Evolutionary conservation across 2,113 vertebrate genomes (phyloP), one percentile per base, ranked within the genome.

Genomic region (Notarius lentiginosus): DNA sequence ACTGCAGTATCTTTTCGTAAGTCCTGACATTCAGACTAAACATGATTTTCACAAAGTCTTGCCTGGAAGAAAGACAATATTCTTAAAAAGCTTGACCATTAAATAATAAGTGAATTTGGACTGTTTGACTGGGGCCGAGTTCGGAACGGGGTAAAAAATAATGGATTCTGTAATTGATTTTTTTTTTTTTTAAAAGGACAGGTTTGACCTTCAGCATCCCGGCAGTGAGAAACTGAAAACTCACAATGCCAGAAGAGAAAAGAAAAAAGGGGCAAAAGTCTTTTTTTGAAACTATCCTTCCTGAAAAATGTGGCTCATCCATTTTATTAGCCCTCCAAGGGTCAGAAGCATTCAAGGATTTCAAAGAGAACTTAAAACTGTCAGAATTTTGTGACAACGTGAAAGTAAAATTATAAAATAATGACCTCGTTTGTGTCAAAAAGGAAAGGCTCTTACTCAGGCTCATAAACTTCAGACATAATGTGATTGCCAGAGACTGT

Each of bases 21-120:
- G 89, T 91, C 90, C 89, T 87, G 72, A 88, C 90, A 92, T 94
- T 94, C 91, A 93, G 91, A 95, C 93, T 91, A 94, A 94, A 92
- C 90, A 91, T 79, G 90, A 88, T 91, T 77, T 83, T 88, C 73
- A 76, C 83, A 89, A 87, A 87, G 10, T 20, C 84, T 34, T 63
- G 65, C 58, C 82, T 11, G 20, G 60, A 15, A 87, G 22, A n/a
- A 83, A 49, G 49, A 9, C 17, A 22, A 65, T n/a, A 4, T 14
- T 27, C 53, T 60, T 70, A 63, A 92, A 82, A 91, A 90, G 87
- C 90, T 90, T 80, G 90, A 81, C 84, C 79, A 84, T 91, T 92
- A 90, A 76, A n/a, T 68, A 79, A 88, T 87, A 82, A 68, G 53
- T 17, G 1, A 20, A 72, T 30, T 87, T 82, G 14, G 82, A 77